Evolutionary conservation across 1,140 invertebrate genomes (phyloP).

Genomic region (Dreissena rostriformis): DNA sequence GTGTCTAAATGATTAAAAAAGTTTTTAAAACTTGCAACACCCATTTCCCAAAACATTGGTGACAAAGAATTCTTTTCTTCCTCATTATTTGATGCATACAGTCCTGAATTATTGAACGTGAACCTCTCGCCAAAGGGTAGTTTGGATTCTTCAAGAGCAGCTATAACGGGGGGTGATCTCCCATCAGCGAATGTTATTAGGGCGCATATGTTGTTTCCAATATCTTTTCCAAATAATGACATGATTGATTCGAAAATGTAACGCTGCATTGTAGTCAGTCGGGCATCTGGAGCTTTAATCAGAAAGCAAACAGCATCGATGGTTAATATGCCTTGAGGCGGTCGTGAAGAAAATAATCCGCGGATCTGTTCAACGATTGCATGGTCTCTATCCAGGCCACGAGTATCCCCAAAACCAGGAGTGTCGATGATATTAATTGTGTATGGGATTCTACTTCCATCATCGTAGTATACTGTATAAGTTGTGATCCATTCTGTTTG

Average conservation of each 20-base stretch:
- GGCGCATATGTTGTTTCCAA: slow-evolving; percentile 11
- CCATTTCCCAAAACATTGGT: slow-evolving; percentile 59
- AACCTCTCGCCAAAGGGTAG: background rate
- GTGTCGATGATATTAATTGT: slow-evolving; percentile 37
- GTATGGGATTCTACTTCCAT: slow-evolving; percentile 18
- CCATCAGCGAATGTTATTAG: slow-evolving; percentile 20
- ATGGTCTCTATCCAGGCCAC: slow-evolving; percentile 40
- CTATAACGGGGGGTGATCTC: background rate
- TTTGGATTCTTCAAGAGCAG: background rate
- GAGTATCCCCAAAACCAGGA: slow-evolving; percentile 55
- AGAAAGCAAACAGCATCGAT: slow-evolving; percentile 55
- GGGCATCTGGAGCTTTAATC: slow-evolving; percentile 1
- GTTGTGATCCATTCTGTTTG: slow-evolving; percentile 50
- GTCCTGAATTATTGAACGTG: slow-evolving; percentile 2
- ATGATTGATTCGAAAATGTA: slow-evolving; percentile 10
- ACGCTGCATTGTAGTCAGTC: background rate
- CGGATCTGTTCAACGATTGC: slow-evolving; percentile 6
- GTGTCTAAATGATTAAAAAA: slow-evolving; percentile 30
- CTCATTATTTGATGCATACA: background rate
- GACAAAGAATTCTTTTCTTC: background rate
- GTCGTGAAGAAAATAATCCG: background rate
- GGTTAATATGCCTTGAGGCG: background rate
- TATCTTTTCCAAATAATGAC: slow-evolving; percentile 3
- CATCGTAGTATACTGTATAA: slow-evolving; percentile 21
- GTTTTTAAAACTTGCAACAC: slow-evolving; percentile 21